Base-by-base conservation (phyloP, 64 coral and sea anemone genomes). In the Montipora foliosa region DNA sequence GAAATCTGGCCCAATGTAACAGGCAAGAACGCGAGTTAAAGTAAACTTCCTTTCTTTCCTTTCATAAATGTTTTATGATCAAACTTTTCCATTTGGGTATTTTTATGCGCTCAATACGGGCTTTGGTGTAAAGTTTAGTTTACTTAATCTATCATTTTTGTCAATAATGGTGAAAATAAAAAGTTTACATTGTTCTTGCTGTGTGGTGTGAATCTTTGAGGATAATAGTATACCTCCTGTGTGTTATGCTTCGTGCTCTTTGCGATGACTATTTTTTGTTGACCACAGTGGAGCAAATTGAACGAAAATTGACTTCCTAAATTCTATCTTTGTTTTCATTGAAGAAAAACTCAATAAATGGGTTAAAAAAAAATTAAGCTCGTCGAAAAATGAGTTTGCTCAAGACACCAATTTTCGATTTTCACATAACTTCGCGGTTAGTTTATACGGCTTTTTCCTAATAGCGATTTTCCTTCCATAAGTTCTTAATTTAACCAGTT, bases 41-140 rank as follows among this genome's bases (percentile, higher is more conserved):
- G 5, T 3, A 46, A 71, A 49, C 70, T 49, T 37, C 4, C 24
- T 50, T 49, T 14, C 17, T 51, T 72, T 72, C 64, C 19, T 6
- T 19, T 88, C 59, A 93, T 93, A 20, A 93, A 93, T 93, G 20
- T 88, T 93, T 93, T 50, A 93, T 93, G 20, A 69, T 29, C 83
- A 93, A 93, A 93, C 84, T 93, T 93, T 93, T 93, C 92, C 88
- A 93, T 93, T 93, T 88, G 87, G 51, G 84, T 29, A 64, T 79
- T 88, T 87, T 93, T 80, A 88, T 8, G 58, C 25, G 47, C 58
- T 88, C 77, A 88, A 74, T 82, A 84, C 67, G 69, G 22, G 82
- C 79, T 79, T 64, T 78, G 77, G 87, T 93, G 77, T 87, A 87
- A 88, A 88, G 92, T 93, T 93, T 93, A 87, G 61, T 75, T 93